These are phyloP conservation scores for Rhingia campestris DNA, from an alignment of 2,888 invertebrate genomes.

Conservation along the genomic window DNA sequence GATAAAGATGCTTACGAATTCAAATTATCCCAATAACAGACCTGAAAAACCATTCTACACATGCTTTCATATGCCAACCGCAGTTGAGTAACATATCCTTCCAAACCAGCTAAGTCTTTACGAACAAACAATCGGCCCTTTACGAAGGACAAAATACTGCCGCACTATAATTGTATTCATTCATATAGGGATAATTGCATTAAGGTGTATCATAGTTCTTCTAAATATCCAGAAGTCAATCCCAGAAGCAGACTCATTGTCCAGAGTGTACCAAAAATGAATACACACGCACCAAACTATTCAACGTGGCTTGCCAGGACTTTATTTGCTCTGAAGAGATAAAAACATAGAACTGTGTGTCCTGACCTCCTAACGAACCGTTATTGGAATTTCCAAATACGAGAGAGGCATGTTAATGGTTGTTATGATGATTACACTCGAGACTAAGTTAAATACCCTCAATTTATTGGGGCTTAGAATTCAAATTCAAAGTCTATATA, in stretches of 20 bases:
- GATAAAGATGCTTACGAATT: no score
- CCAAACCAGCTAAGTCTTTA: no score
- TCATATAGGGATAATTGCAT: constrained; percentile 61
- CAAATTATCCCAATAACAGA: no score
- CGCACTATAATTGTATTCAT: not conserved
- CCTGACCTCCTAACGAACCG: constrained; percentile 61
- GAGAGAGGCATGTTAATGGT: constrained; percentile 62
- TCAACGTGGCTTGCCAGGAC: constrained; percentile 13
- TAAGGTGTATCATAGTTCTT: constrained; percentile 47
- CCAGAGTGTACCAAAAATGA: constrained; percentile 5
- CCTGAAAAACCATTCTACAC: no score
- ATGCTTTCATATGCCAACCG: no score
- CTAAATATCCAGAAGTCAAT: constrained; percentile 55
- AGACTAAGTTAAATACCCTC: constrained; percentile 68
- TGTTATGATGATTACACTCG: constrained; percentile 70
- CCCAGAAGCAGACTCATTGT: constrained; percentile 25
- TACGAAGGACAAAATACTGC: no score
- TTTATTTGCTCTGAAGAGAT: constrained; percentile 27
- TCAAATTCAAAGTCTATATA: constrained; percentile 15
- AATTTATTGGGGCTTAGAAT: constrained; percentile 62
- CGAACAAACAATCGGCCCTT: no score
- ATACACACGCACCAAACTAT: not conserved
- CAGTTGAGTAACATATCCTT: no score
- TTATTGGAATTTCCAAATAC: constrained; percentile 65
- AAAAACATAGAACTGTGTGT: constrained; percentile 8